A percentile compares a stretch with the other conserved stretches of the same genome.
phyloP scores from a whole-genome alignment of 2,113 vertebrate species.

The Ardeotis arabs region DNA sequence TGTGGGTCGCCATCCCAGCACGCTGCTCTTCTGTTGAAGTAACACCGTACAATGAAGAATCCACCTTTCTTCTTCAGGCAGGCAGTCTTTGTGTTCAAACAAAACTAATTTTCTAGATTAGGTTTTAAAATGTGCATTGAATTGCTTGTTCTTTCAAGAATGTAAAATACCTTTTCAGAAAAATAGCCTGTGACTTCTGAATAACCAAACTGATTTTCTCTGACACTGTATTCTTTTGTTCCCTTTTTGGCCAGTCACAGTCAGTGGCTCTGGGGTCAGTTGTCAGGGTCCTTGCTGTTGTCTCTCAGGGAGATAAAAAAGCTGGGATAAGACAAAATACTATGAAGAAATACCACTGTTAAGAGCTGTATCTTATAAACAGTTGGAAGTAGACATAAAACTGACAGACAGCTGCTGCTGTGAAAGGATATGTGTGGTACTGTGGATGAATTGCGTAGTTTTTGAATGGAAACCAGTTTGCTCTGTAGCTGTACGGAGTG shows the following conservation, averaged over 20 bases:
- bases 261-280: background rate
- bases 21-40: background rate
- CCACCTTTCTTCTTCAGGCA: background rate
- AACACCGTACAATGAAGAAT: background rate
- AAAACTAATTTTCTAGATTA: background rate
- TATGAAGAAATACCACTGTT: background rate
- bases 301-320: background rate
- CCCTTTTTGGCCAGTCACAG: background rate
- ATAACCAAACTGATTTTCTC: background rate
- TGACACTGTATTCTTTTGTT: background rate
- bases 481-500: accelerated
- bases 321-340: background rate
- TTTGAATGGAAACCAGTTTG: background rate
- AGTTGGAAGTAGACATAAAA: background rate
- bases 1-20: background rate
- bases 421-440: background rate
- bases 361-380: background rate
- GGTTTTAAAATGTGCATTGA: background rate
- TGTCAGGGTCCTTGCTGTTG: background rate
- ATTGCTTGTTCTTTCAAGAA: background rate
- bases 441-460: background rate
- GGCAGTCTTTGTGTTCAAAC: background rate
- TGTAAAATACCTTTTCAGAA: background rate
- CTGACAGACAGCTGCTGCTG: background rate
- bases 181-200: background rate